Conservation (phyloP, 2,113 vertebrate genomes). For the Abramis brama region DNA sequence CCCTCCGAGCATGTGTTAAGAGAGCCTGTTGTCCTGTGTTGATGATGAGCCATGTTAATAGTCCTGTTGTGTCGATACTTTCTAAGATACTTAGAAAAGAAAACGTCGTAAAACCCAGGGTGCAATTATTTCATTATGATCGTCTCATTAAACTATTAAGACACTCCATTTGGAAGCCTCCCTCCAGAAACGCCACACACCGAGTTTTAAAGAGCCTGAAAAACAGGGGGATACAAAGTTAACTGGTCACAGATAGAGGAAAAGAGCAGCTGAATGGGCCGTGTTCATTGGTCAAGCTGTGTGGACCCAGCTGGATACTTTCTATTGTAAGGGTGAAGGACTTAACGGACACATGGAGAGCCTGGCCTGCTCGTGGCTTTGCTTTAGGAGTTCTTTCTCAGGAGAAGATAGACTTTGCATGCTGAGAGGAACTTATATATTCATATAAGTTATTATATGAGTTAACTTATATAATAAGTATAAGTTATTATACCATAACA, state of each 20-base stretch:
- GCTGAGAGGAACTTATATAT: neutral
- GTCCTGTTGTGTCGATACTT: conserved; percentile 17
- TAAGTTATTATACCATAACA: no score
- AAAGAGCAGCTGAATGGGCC: conserved; percentile 46
- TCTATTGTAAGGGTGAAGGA: conserved; percentile 47
- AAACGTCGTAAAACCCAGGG: conserved; percentile 31
- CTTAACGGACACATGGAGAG: conserved; percentile 25
- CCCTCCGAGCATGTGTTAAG: neutral
- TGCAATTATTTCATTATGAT: conserved; percentile 41
- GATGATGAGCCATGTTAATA: conserved; percentile 36
- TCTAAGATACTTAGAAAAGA: neutral
- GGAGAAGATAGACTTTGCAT: conserved; percentile 16
- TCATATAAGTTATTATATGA: no score
- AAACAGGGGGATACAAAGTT: conserved; percentile 35
- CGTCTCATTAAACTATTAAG: conserved; percentile 50
- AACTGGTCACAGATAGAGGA: conserved; percentile 42
- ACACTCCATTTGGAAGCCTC: conserved; percentile 38
- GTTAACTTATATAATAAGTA: no score
- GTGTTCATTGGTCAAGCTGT: conserved; percentile 59
- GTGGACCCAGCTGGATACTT: conserved; percentile 62
- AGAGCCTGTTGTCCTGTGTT: conserved; percentile 29
- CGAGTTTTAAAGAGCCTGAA: conserved; percentile 44
- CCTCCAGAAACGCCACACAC: conserved; percentile 46
- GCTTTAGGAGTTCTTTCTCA: neutral
- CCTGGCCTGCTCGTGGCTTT: conserved; percentile 16